A percentile compares a stretch with the other conserved stretches of the same genome.
These are phyloP conservation scores for Labrus mixtus DNA, from an alignment of 2,113 vertebrate genomes.

Conservation along the genomic window DNA sequence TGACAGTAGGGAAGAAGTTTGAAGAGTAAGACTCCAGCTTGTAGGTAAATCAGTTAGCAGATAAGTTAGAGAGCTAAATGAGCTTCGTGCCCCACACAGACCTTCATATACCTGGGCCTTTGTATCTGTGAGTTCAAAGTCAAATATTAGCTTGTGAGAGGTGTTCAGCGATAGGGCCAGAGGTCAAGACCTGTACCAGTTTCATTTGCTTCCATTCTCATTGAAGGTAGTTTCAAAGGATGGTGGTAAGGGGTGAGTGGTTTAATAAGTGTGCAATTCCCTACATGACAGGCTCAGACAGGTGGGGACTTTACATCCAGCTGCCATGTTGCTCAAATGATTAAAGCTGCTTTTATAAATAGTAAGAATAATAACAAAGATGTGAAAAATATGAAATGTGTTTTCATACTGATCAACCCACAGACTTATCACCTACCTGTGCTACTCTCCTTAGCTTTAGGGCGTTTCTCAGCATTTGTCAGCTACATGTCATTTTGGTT, in stretches of 20 bases:
- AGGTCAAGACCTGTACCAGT: conserved; percentile 28
- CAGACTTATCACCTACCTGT: background rate
- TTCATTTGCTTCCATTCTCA: conserved; percentile 38
- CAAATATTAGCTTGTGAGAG: conserved; percentile 19
- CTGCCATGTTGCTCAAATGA: background rate
- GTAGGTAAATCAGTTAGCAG: conserved; percentile 38
- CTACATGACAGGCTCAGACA: background rate
- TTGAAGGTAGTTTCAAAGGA: conserved; percentile 36
- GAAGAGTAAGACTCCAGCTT: conserved; percentile 8
- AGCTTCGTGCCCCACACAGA: conserved; percentile 52
- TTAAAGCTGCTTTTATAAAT: background rate
- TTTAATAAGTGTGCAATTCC: conserved; percentile 11
- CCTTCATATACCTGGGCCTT: conserved; percentile 35
- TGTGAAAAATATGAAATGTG: background rate
- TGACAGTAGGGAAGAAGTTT: conserved; percentile 36
- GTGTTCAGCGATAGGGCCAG: conserved; percentile 18
- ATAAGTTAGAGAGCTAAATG: conserved; percentile 45
- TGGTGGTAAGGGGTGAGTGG: conserved; percentile 11
- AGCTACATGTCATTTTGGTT: background rate
- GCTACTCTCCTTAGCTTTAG: background rate
- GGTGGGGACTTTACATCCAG: background rate
- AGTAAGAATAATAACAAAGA: no score
- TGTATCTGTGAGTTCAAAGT: conserved; percentile 29
- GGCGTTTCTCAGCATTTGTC: background rate
- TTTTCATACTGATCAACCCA: background rate